These are phyloP conservation scores for Onychomys torridus DNA, from an alignment of 2,797 vertebrate species.

Conservation along the genomic window DNA sequence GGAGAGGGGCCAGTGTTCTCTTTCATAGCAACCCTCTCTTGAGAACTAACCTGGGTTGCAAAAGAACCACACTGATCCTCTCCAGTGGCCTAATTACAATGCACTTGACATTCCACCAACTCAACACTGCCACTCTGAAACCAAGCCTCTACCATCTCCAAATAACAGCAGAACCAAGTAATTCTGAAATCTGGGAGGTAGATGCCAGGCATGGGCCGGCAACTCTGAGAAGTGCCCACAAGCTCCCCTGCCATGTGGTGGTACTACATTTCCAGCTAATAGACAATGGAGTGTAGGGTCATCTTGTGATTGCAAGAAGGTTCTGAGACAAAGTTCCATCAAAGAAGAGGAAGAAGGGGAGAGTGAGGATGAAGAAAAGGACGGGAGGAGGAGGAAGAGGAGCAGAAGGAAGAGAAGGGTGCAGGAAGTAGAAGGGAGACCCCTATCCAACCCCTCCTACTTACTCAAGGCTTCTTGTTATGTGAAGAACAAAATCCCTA, in stretches of 20 bases:
- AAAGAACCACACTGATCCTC: not conserved
- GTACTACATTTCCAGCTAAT: not conserved
- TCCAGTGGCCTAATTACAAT: not conserved
- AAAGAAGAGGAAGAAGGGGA: not conserved
- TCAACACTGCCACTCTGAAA: not conserved
- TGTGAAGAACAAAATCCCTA: not conserved
- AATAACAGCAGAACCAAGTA: not conserved
- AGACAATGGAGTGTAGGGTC: not conserved
- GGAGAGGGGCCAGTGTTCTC: not conserved
- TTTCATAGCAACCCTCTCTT: not conserved
- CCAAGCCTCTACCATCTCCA: not conserved
- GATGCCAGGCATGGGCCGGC: not conserved
- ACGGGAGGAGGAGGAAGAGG: not conserved
- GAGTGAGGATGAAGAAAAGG: not conserved
- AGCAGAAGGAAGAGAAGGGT: not conserved
- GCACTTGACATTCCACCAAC: not conserved
- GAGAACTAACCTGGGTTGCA: not conserved
- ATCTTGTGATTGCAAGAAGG: not conserved
- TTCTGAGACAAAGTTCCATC: not conserved
- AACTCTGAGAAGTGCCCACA: not conserved
- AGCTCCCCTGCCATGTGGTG: not conserved
- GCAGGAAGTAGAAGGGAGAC: no score
- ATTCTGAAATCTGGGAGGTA: not conserved
- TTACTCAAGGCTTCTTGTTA: not conserved
- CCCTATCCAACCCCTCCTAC: not conserved